Base-by-base conservation (phyloP, 1,140 invertebrate genomes). In the Chironomus striatipennis region DNA sequence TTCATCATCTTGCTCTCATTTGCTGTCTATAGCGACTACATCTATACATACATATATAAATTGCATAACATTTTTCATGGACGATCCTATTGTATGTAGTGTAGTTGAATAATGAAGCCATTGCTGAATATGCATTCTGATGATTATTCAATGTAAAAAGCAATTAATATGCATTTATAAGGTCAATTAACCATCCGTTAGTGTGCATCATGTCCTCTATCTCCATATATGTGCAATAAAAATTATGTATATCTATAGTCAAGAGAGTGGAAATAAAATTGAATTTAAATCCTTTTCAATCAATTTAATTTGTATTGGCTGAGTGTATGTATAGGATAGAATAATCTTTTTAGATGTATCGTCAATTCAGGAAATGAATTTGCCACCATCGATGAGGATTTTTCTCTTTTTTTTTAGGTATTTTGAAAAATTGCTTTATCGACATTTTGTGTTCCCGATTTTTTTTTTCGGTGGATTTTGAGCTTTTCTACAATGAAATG, bases 81-180 rank as follows among this genome's bases (percentile, higher is more conserved):
- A 70, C 65, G n/a, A 20, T 12, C 1, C 3, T 12, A 20, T 67
- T 21, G 65, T 17, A 70, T 70, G 20, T 21, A 18, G 7, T 7
- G 17, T 18, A 70, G n/a, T 7, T 34, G 24, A 34, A 34, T 34
- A 34, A 34, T 34, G 24, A 34, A 34, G 24, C 24, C 24, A 34
- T 34, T 2, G n/a, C 47, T n/a, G 47, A n/a, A 57, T 57, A 57
- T 57, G 47, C 47, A 57, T n/a, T 57, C 12, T 57, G 12, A 57
- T 57, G 47, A 57, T 57, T 57, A 57, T 57, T 57, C 47, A 57
- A 57, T 57, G 12, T n/a, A 15, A 57, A 57, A 21, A 70, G 65
- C 65, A 70, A 70, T 70, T 70, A 70, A 70, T 70, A 70, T 70
- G 20, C 65, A 70, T 70, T 70, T 70, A 70, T 70, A 20, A 57